Evolutionary conservation across 2,113 vertebrate species (phyloP), one percentile per base, ranked within the genome.

Genomic region (Casuarius casuarius): DNA sequence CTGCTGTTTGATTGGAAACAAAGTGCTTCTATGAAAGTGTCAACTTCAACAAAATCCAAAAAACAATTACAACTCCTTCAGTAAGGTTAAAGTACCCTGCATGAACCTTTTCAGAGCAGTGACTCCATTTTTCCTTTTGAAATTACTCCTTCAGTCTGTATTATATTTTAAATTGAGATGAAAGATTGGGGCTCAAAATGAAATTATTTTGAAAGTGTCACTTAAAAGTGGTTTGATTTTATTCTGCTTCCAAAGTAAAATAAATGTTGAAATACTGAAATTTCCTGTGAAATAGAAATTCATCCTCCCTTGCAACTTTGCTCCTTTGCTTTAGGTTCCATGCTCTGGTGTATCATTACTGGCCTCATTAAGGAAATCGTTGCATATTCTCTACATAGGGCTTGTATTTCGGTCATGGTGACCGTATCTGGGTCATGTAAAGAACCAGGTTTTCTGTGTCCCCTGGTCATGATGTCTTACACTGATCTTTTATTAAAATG

Each of bases 1-100:
- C 71, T 80, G 89, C 74, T 80, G 40, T 90, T 94, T 91, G 77
- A 95, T 46, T 92, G 92, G 92, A 97, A 96, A 91, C 91, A 94
- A 94, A 94, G 67, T 81, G 92, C 84, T 91, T 84, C 66, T 76
- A 38, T 25, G 3, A 81, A 94, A 96, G 92, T 59, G 79, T 91
- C 94, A 95, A 59, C 89, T 97, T 91, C 80, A 90, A 96, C 92
- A 89, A 94, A 95, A 87, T 72, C 91, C 87, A 67, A 71, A 92
- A 93, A 96, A 89, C 87, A 91, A 94, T 94, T 96, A 84, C 83
- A 71, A 84, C 61, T 72, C 61, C 61, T 70, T 91, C 1, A 6
- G 87, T 73, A 90, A 93, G 66, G 80, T 89, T 92, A 90, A 95
- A 91, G 94, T 31, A 82, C 59, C 49, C 42, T 4, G 0, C 35